These are phyloP conservation scores for Drosophila gunungcola DNA, from an alignment of 1,140 invertebrate genomes.

Conservation along the genomic window DNA sequence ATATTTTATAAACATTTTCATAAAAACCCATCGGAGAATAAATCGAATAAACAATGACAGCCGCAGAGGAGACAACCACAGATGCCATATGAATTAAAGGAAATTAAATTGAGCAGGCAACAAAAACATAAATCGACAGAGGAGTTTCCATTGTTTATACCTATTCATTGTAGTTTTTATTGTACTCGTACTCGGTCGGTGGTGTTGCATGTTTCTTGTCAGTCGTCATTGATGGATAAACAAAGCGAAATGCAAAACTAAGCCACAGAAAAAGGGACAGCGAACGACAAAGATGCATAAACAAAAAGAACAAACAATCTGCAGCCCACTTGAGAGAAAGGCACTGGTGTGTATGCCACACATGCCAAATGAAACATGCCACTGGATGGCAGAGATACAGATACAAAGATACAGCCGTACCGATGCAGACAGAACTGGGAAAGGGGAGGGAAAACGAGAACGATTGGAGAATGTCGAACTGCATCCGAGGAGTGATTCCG, in stretches of 20 bases:
- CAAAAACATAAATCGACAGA: constrained; percentile 22
- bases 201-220: constrained; percentile 78
- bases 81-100: constrained; percentile 60
- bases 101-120: constrained; percentile 75
- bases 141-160: constrained; percentile 41
- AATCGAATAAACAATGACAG: constrained; percentile 31
- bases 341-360: constrained; percentile 44
- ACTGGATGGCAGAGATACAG: constrained; percentile 32
- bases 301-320: constrained; percentile 72
- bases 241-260: constrained; percentile 59
- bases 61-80: constrained; percentile 26
- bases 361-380: constrained; percentile 75
- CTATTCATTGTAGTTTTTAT: constrained; percentile 31
- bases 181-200: constrained; percentile 21
- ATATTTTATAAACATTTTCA: constrained; percentile 81
- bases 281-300: constrained; percentile 76
- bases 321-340: constrained; percentile 55
- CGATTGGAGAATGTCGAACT: constrained; percentile 54
- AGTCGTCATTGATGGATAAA: constrained; percentile 78
- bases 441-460: constrained; percentile 26
- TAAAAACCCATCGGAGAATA: constrained; percentile 9
- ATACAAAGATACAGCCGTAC: constrained; percentile 6
- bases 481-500: constrained; percentile 48
- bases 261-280: constrained; percentile 56
- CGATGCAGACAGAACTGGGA: constrained; percentile 25